Evolutionary conservation across 2,888 invertebrate genomes (phyloP), one percentile per base, ranked within the genome.

Genomic region (Habrosyne pyritoides): DNA sequence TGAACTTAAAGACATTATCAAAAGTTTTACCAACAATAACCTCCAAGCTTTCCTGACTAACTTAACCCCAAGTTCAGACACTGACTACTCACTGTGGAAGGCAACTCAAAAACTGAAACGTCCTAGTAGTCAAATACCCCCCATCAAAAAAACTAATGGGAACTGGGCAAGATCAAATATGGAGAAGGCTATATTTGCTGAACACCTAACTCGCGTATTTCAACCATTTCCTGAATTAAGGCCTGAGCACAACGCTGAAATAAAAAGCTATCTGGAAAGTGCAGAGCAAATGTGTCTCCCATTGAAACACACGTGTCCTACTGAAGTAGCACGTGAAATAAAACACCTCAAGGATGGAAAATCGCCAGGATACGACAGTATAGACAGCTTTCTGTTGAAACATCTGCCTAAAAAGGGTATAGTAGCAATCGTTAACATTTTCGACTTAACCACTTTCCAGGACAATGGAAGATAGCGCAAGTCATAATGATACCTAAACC

Each of bases 151-250:
- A 24, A 3, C 22, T 10, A 36, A 56, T 4, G 42, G 54, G 22
- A 24, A 10, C 2, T 63, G 60, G 66, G 60, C 61, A 8, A 55
- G 53, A 47, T 51, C 53, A 7, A 53, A 54, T 10, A 5, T 10
- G 0, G 61, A 63, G 8, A 64, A 64, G n/a, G 61, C 59, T 1
- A 22, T 28, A 8, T 63, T 63, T 55, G 57, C 59, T 7, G 33
- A 56, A 28, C 59, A 64, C 26, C 56, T 64, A 2, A 14, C 33
- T 21, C 33, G 24, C 1, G 61, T 58, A 8, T 61, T 63, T 18
- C 36, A 48, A 47, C 60, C 59, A 33, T 33, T 54, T 12, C 55
- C 56, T 7, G 33, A 52, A 2, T 30, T 47, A 10, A 24, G 21
- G 26, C 28, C 36, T 3, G 56, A 57, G 21, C 56, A 55, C 12